Percentiles rank a stretch among this genome's conserved stretches.
Conservation (phyloP, 1,140 invertebrate species). For the Amyelois transitella region DNA sequence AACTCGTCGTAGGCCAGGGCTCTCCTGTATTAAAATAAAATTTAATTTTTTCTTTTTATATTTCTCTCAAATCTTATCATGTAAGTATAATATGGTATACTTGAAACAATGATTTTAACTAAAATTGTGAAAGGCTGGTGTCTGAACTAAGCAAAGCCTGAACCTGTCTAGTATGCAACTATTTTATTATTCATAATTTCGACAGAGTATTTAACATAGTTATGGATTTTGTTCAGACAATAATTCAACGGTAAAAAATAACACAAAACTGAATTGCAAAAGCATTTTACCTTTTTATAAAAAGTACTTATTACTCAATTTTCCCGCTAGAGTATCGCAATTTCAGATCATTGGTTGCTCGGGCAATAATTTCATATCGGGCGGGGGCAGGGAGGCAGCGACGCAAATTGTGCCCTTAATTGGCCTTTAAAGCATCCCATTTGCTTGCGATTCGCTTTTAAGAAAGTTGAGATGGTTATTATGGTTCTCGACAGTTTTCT, state of each 20-base stretch:
- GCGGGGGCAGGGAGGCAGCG: slow-evolving; percentile 18
- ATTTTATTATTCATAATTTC: no score
- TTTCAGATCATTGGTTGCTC: slow-evolving; percentile 10
- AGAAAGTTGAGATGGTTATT: slow-evolving; percentile 32
- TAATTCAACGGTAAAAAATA: neutral
- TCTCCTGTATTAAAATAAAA: no score
- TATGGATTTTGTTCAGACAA: no score
- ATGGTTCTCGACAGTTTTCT: slow-evolving; percentile 13
- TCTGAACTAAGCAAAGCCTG: no score
- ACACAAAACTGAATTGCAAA: neutral
- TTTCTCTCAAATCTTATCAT: no score
- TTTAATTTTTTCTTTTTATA: no score
- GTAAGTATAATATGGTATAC: no score
- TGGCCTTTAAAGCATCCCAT: slow-evolving; percentile 56
- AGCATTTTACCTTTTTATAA: slow-evolving; percentile 4
- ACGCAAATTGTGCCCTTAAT: slow-evolving; percentile 57
- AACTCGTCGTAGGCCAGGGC: no score
- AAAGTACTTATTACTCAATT: slow-evolving; percentile 15
- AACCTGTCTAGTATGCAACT: no score
- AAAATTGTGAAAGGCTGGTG: no score
- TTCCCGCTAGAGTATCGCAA: slow-evolving; percentile 12
- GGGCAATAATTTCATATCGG: slow-evolving; percentile 57
- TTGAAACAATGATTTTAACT: no score
- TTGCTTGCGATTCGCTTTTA: slow-evolving; percentile 50
- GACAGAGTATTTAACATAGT: no score